A percentile compares a stretch with the other conserved stretches of the same genome.
These are phyloP conservation scores for Piaya cayana DNA, from an alignment of 2,113 vertebrate species.

Conservation along the genomic window DNA sequence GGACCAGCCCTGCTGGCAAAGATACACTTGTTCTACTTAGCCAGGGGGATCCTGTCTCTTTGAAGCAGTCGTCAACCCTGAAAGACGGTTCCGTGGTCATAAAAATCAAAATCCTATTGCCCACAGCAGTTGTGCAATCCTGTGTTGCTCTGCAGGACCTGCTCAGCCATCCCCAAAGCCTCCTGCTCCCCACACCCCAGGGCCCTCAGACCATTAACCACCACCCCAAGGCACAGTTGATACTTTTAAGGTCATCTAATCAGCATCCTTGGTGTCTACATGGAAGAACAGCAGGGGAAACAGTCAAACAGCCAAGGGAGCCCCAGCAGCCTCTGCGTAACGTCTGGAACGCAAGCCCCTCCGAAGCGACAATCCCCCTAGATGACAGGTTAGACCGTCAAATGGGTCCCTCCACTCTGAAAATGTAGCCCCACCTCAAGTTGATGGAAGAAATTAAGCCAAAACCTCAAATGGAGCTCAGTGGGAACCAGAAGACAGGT, in stretches of 20 bases:
- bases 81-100: neutral
- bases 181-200: neutral
- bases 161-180: neutral
- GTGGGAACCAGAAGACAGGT: neutral
- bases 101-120: neutral
- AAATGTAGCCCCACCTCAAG: neutral
- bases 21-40: neutral
- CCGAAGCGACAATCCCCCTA: neutral
- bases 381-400: neutral
- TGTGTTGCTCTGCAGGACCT: neutral
- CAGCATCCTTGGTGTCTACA: neutral
- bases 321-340: neutral
- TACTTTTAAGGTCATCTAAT: neutral
- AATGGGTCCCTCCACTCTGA: neutral
- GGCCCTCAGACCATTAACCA: neutral
- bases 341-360: neutral
- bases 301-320: rapidly evolving
- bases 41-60: neutral
- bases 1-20: neutral
- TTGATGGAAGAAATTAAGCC: neutral
- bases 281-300: neutral
- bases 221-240: neutral
- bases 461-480: neutral
- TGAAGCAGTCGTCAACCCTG: neutral
- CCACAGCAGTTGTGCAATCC: neutral